phyloP scores from a whole-genome alignment of 2,797 vertebrate genomes.

The Aldrovandia affinis region DNA sequence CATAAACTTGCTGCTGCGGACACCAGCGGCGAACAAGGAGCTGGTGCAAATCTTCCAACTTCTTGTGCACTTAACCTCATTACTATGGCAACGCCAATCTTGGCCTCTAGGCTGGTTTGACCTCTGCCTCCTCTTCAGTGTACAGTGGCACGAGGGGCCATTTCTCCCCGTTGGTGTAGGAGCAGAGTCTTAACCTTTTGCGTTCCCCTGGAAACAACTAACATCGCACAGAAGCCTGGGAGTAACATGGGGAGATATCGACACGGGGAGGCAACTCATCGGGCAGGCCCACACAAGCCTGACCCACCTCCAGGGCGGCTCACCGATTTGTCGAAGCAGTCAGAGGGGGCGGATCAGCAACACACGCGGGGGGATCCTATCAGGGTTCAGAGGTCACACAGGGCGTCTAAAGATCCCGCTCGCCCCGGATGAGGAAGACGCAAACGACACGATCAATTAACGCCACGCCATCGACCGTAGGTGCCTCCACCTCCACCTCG shows the following conservation, averaged over 20 bases:
- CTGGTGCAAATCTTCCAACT: no score
- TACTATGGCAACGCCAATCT: no score
- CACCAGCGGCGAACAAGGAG: neutral
- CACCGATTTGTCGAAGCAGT: neutral
- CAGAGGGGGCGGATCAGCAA: neutral
- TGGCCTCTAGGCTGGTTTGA: no score
- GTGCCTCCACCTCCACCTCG: neutral
- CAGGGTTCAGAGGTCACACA: neutral
- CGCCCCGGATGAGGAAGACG: neutral
- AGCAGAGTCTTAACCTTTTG: neutral
- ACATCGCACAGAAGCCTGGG: neutral
- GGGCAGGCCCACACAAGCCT: neutral
- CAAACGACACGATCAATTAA: neutral
- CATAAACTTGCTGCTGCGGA: neutral
- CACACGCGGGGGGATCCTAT: neutral
- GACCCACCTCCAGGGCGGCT: neutral
- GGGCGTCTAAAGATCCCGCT: neutral
- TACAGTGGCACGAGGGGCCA: neutral
- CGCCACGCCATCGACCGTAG: neutral
- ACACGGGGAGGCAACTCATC: neutral
- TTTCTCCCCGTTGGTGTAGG: neutral
- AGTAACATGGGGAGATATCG: neutral
- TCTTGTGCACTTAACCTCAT: no score
- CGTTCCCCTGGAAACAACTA: constrained; percentile 1
- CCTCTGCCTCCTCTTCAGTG: neutral